A percentile compares a stretch with the other conserved stretches of the same genome.
Evolutionary conservation across 2,113 vertebrate species (phyloP).

Genomic region (Puffinus mauretanicus): DNA sequence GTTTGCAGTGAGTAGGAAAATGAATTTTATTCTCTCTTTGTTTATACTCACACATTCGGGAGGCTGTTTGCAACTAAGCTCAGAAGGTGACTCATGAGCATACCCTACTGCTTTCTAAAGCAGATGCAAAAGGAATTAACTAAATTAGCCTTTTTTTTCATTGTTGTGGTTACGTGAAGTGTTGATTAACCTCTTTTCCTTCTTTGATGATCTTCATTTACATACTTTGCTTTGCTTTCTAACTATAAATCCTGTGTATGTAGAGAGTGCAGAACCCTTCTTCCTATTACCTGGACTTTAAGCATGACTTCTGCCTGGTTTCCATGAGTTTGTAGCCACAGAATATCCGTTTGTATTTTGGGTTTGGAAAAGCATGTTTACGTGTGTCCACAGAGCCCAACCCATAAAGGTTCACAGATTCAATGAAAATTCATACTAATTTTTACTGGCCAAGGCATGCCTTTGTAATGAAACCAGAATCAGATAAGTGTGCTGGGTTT

Average conservation of each 20-base stretch:
- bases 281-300: not conserved
- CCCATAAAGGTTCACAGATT: not conserved
- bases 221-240: not conserved
- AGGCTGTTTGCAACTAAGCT: not conserved
- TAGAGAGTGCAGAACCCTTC: not conserved
- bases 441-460: not conserved
- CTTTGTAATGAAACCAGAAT: not conserved
- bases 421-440: not conserved
- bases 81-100: not conserved
- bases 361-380: not conserved
- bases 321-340: not conserved
- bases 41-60: not conserved
- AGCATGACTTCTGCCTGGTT: not conserved
- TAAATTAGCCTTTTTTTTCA: not conserved
- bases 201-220: not conserved
- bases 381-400: not conserved
- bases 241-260: not conserved
- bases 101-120: conserved; percentile 9
- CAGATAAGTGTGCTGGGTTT: not conserved
- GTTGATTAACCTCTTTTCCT: not conserved
- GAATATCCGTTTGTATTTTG: not conserved
- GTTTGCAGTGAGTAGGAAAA: conserved; percentile 2
- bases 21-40: not conserved
- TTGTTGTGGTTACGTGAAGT: not conserved
- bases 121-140: not conserved